Base-by-base conservation (phyloP, 2,797 vertebrate genomes). In the Erethizon dorsatum region DNA sequence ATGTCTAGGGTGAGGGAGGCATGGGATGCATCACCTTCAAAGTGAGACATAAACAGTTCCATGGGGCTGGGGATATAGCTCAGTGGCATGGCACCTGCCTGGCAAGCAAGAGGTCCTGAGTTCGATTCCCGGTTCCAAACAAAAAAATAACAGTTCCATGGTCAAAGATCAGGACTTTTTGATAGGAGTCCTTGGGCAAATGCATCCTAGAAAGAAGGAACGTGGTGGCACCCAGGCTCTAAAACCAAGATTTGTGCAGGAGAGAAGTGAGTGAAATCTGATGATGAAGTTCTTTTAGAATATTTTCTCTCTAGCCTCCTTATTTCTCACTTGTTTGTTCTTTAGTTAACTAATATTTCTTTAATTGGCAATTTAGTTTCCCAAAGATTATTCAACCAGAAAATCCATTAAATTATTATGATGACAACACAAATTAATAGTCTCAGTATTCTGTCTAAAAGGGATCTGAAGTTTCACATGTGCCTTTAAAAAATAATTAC, bases 371-470 rank as follows among this genome's bases (percentile, higher is more conserved):
- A 90, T 54, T 75, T 8, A 94, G 84, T 97, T 98, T 97, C 77
- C 89, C 86, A 57, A 94, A 97, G 80, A 83, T 37, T 97, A 67
- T 92, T 98, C 95, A 97, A n/a, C 24, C 82, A 67, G 75, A 57
- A 98, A 97, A 95, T 88, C 90, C 24, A 97, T 97, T 98, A 97
- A 96, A 69, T 83, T 96, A 41, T 83, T 91, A 96, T 1, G 3
- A 95, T 2, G 2, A 96, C 37, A 95, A 80, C 56, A 84, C 80
- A 89, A 94, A 97, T 95, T 96, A 98, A 97, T 95, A 97, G 56
- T 65, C 17, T 97, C 22, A 2, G 75, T 95, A 52, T 67, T 78
- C 31, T 89, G 17, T 6, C 24, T 90, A 63, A 95, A 91, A 79
- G 61, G 41, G 61, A 92, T 37, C 26, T 9, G n/a, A 37, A 65